A percentile compares a stretch with the other conserved stretches of the same genome.
These are phyloP conservation scores for Acipenser oxyrinchus DNA, from an alignment of 2,797 vertebrate species.

Conservation along the genomic window DNA sequence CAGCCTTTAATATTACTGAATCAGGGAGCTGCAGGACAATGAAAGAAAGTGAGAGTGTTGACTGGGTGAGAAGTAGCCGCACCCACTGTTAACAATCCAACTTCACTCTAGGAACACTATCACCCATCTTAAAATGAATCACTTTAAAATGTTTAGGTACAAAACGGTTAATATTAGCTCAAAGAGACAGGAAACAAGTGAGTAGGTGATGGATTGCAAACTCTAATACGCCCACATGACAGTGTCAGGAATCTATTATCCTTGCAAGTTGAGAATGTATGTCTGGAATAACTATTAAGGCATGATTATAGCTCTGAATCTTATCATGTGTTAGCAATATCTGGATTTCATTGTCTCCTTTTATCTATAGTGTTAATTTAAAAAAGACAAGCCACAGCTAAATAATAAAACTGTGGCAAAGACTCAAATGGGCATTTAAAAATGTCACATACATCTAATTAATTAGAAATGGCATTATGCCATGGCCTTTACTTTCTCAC, in stretches of 20 bases:
- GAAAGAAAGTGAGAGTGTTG: too few species aligned
- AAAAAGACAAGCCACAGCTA: too few species aligned
- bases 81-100: too few species aligned
- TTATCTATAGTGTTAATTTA: not conserved
- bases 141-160: too few species aligned
- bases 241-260: slow-evolving; percentile 9
- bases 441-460: slow-evolving; percentile 21
- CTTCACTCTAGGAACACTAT: too few species aligned
- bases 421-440: slow-evolving; percentile 11
- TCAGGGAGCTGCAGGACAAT: too few species aligned
- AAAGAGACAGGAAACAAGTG: slow-evolving; percentile 8
- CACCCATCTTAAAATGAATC: too few species aligned
- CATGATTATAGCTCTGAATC: not conserved
- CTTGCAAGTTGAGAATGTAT: not conserved
- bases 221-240: slow-evolving; percentile 10
- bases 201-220: slow-evolving; percentile 13
- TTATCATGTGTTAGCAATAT: not conserved
- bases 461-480: slow-evolving; percentile 9
- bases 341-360: not conserved
- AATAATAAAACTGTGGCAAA: not conserved
- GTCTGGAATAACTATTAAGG: slow-evolving; percentile 2
- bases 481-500: slow-evolving; percentile 15
- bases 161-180: too few species aligned
- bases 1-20: too few species aligned
- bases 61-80: too few species aligned